Percentiles rank a stretch among this genome's conserved stretches.
Evolutionary conservation across 2,797 vertebrate genomes (phyloP).

Genomic region (Todus mexicanus): DNA sequence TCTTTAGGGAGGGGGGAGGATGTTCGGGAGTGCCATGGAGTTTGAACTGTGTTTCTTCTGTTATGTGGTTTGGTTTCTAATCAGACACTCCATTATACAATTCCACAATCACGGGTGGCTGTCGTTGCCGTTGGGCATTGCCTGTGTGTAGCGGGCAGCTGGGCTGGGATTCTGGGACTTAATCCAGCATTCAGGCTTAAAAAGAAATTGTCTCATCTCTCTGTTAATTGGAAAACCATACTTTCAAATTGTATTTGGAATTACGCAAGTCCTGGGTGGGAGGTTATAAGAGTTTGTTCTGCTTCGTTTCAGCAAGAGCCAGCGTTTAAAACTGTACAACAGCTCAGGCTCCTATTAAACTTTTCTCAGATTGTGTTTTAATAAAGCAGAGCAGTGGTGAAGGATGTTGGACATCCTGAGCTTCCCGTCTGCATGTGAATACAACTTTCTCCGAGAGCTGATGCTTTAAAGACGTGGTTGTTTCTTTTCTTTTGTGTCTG

Average conservation of each 20-base stretch:
- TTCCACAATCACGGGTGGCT: not conserved
- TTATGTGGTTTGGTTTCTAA: not conserved
- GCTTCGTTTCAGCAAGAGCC: not conserved
- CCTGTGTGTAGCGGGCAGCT: not conserved
- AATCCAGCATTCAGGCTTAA: not conserved
- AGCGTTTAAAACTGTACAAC: not conserved
- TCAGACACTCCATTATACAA: not conserved
- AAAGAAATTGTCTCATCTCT: not conserved
- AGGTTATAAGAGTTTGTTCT: not conserved
- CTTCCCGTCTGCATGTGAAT: not conserved
- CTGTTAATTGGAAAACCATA: conserved; percentile 6
- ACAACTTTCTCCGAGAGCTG: not conserved
- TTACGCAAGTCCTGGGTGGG: not conserved
- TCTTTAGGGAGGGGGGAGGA: not conserved
- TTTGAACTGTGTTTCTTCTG: not conserved
- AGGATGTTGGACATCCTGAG: not conserved
- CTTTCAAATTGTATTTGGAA: conserved; percentile 10
- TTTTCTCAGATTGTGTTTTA: not conserved
- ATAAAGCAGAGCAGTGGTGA: not conserved
- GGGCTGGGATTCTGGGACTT: conserved; percentile 15
- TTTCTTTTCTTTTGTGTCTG: not conserved
- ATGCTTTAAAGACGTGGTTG: not conserved
- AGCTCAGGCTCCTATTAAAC: not conserved
- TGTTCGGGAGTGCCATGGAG: not conserved
- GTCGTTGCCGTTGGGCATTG: not conserved